Percentiles rank a stretch among this genome's conserved stretches.
Evolutionary conservation across 2,113 vertebrate species (phyloP).

Genomic region (Hippoglossus stenolepis): DNA sequence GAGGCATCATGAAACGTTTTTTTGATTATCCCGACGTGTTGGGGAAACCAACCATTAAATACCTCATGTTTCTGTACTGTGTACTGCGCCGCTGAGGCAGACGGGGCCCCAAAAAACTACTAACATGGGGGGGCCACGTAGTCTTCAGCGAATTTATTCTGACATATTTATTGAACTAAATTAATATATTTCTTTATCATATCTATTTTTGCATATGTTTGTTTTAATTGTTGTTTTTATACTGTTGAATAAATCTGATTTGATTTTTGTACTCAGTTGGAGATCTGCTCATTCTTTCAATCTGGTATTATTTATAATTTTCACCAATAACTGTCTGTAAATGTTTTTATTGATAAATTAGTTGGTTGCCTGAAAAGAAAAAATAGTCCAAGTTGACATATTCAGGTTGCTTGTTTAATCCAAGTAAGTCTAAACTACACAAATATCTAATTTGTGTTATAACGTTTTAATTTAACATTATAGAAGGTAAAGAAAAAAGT

Average conservation of each 20-base stretch:
- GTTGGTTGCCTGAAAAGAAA: too few species aligned
- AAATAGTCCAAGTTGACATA: too few species aligned
- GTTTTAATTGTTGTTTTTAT: constrained; percentile 77
- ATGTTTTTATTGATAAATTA: too few species aligned
- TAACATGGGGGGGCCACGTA: constrained; percentile 64
- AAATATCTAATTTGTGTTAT: too few species aligned
- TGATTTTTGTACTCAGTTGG: constrained; percentile 64
- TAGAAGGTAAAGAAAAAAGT: too few species aligned
- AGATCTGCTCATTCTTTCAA: not conserved
- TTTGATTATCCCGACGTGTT: constrained; percentile 65
- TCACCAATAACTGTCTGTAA: not conserved
- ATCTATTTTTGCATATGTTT: constrained; percentile 83
- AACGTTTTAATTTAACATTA: too few species aligned
- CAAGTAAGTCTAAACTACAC: too few species aligned
- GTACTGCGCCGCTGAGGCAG: constrained; percentile 67
- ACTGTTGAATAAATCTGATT: constrained; percentile 80
- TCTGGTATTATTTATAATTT: not conserved
- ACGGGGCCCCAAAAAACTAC: constrained; percentile 60
- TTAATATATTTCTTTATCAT: constrained; percentile 86
- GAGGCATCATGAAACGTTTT: constrained; percentile 45
- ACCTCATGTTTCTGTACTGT: constrained; percentile 84
- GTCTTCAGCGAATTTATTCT: constrained; percentile 69
- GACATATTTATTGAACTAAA: constrained; percentile 87
- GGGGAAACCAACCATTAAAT: constrained; percentile 76
- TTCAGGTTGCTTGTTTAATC: too few species aligned